These are phyloP conservation scores for Heloderma charlesbogerti DNA, from an alignment of 2,113 vertebrate species.

Conservation along the genomic window DNA sequence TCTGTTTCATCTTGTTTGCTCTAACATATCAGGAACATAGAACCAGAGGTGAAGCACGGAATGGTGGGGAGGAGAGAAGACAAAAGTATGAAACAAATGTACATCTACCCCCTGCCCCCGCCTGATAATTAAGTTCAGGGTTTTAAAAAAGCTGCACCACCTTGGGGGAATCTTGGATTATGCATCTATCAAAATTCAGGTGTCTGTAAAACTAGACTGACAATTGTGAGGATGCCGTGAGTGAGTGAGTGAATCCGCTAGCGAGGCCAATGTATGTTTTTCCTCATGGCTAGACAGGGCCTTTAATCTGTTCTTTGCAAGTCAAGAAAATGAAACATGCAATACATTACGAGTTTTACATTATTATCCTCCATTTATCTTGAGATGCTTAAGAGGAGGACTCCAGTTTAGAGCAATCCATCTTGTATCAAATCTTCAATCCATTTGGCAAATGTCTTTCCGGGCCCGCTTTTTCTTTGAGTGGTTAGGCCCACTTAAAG, in stretches of 20 bases:
- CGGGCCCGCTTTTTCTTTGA: not conserved
- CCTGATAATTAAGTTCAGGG: no score
- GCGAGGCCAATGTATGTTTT: rapidly evolving
- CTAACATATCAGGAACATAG: no score
- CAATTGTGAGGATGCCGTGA: not conserved
- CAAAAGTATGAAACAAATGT: no score
- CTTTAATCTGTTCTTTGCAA: not conserved
- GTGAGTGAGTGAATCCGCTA: not conserved
- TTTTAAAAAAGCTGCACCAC: no score
- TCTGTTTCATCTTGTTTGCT: no score
- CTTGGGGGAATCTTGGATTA: not conserved
- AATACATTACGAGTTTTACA: not conserved
- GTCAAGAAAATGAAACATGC: not conserved
- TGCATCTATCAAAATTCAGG: not conserved
- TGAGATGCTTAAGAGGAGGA: conserved; percentile 44
- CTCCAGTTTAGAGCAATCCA: not conserved
- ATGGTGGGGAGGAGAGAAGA: no score
- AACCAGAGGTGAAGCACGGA: no score
- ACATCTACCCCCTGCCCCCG: no score
- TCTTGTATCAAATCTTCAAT: conserved; percentile 39
- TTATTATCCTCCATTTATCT: conserved; percentile 39
- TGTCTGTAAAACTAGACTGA: not conserved
- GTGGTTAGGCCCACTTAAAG: not conserved
- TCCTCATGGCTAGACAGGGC: not conserved
- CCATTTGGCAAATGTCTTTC: conserved; percentile 15